Evolutionary conservation across 2,888 invertebrate species (phyloP), one percentile per base, ranked within the genome.

Genomic region (Hypsopygia costalis): DNA sequence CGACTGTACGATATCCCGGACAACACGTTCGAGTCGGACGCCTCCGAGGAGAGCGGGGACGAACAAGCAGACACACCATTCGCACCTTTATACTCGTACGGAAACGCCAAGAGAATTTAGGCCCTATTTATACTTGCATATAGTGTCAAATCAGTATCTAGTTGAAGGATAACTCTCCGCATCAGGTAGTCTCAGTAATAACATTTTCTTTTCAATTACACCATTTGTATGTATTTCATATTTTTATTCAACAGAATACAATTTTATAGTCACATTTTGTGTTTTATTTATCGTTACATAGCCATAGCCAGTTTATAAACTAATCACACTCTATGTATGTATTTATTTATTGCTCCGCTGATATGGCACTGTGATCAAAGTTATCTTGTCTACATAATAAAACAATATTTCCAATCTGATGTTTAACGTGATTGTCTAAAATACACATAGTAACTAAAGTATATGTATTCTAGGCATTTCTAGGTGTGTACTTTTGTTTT

Each of bases 1-100:
- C 95, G 98, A 55, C 91, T 99, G 56, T 99, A 99, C 79, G 97
- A 98, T 81, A 98, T 99, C 73, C 99, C 99, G 37, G 98, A 99
- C 80, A 97, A 98, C 76, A 98, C 99, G 0, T 99, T 99, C 86
- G 99, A 99, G 71, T 97, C 97, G 29, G 98, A 98, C 75, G 97
- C 96, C n/a, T 97, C 97, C 6, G 95, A 96, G 35, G 95, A 95
- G 44, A 94, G 94, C 35, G 95, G 95, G 8, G 95, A 95, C 55
- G 96, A 89, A 38, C 88, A 71, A 29, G 81, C 74, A 0, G 89
- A 89, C 55, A 85, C 86, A 6, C 83, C 88, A 20, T 89, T 89
- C 55, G 87, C 89, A 8, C 89, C 89, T 2, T 66, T 89, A 1
- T 89, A 89, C 68, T 83, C 85, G 9, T 89, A 89, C 65, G 88